phyloP scores from a whole-genome alignment of 2,888 invertebrate genomes.

The Aphidius colemani region DNA sequence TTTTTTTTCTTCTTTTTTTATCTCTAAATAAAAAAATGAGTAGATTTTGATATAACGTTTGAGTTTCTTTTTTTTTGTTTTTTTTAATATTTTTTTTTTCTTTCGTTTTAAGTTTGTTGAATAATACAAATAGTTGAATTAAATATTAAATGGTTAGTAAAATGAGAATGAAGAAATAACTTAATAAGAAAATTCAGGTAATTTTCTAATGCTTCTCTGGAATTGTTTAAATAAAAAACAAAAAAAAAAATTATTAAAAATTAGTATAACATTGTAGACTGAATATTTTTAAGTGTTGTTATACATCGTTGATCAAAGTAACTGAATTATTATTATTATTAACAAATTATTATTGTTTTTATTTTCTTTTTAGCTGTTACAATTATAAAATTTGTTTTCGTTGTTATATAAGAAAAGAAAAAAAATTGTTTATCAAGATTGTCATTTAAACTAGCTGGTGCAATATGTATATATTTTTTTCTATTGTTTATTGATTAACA shows the following conservation, averaged over 20 bases:
- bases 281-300: conserved; percentile 57
- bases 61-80: too few species aligned
- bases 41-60: neutral
- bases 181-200: conserved; percentile 12
- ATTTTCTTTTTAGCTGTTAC: too few species aligned
- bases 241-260: conserved; percentile 31
- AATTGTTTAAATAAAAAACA: conserved; percentile 24
- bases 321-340: too few species aligned
- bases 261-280: conserved; percentile 58
- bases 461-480: conserved; percentile 16
- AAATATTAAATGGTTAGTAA: too few species aligned
- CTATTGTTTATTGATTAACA: conserved; percentile 8
- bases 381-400: too few species aligned
- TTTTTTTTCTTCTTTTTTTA: neutral
- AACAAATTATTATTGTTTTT: too few species aligned
- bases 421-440: conserved; percentile 4
- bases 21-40: too few species aligned
- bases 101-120: too few species aligned
- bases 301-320: conserved; percentile 14
- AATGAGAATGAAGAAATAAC: neutral
- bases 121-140: neutral
- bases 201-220: conserved; percentile 20
- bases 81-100: neutral
- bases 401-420: neutral
- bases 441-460: conserved; percentile 21